Base-by-base conservation (phyloP, 2,797 vertebrate genomes). In the Gallinago solitaria region DNA sequence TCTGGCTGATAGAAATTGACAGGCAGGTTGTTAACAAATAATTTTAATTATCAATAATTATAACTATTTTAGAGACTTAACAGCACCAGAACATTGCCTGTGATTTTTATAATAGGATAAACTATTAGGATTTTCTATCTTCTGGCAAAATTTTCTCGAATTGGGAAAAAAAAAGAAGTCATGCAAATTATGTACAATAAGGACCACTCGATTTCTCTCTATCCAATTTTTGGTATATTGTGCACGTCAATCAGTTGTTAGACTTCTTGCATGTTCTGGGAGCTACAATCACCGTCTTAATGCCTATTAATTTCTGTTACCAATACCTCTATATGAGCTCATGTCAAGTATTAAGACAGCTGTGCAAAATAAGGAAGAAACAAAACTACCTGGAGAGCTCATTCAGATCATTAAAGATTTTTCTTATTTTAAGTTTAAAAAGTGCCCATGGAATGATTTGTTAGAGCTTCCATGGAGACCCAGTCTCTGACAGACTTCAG, bases 1-100 rank as follows among this genome's bases (percentile, higher is more conserved):
- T 69, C 51, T 87, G 70, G 57, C 17, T 73, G 92, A 90, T 70
- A 86, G 53, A 87, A 84, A 89, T 16, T 90, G 57, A 45, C 54
- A 91, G n/a, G 73, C 27, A 97, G 39, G 80, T 74, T 80, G 85
- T 88, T 50, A 81, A 56, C 10, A 95, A 87, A 80, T 87, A 54
- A 94, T 69, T 95, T 80, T 87, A 94, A 94, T 96, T 92, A 80
- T 75, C 28, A 88, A 83, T 51, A 91, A 93, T 94, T 90, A 79
- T 53, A 63, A 90, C 21, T 90, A 74, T 63, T 89, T 94, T 69
- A 83, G 16, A 95, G 25, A 20, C 37, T 76, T 90, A 11, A 9
- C 54, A 82, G 89, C 43, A 84, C 82, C 54, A 61, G 56, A 96
- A 60, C 41, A 69, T 65, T 93, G 48, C n/a, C 87, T 95, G 23